Conservation (phyloP, 2,797 vertebrate species). For the Ptychadena robeensis region DNA sequence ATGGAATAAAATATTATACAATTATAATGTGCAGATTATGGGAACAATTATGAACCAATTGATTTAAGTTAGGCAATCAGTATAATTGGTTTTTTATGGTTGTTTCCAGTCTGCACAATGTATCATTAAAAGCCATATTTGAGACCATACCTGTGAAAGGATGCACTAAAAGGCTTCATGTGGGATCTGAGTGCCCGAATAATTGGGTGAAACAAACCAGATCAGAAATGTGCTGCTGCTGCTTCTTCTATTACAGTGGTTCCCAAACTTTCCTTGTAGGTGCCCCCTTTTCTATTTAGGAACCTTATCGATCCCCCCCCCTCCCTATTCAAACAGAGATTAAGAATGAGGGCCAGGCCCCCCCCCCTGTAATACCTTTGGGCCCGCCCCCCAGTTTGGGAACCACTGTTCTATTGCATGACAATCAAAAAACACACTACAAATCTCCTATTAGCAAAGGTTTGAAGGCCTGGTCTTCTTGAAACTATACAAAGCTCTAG, state of each 20-base stretch:
- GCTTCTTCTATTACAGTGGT: too few relatives aligned
- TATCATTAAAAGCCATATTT: not conserved
- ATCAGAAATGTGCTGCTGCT: slow-evolving; percentile 21
- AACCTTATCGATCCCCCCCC: too few relatives aligned
- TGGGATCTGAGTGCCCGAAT: not conserved
- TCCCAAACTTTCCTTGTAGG: too few relatives aligned
- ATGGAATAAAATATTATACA: not conserved
- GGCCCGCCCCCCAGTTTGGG: too few relatives aligned
- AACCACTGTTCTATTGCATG: slow-evolving; percentile 9
- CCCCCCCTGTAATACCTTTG: too few relatives aligned
- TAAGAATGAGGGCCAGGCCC: too few relatives aligned
- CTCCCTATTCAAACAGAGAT: too few relatives aligned
- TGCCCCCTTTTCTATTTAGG: too few relatives aligned
- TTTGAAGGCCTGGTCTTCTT: not conserved
- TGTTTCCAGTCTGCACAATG: not conserved
- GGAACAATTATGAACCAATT: not conserved
- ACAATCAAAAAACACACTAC: slow-evolving; percentile 30
- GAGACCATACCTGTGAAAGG: not conserved
- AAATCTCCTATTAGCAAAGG: not conserved
- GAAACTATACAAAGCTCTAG: not conserved
- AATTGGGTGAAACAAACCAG: not conserved
- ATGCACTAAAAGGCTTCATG: not conserved
- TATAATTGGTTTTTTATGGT: not conserved
- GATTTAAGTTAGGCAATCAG: not conserved
- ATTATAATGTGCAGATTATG: not conserved